Conservation (phyloP, 2,797 vertebrate species). For the Gallirallus australis region DNA sequence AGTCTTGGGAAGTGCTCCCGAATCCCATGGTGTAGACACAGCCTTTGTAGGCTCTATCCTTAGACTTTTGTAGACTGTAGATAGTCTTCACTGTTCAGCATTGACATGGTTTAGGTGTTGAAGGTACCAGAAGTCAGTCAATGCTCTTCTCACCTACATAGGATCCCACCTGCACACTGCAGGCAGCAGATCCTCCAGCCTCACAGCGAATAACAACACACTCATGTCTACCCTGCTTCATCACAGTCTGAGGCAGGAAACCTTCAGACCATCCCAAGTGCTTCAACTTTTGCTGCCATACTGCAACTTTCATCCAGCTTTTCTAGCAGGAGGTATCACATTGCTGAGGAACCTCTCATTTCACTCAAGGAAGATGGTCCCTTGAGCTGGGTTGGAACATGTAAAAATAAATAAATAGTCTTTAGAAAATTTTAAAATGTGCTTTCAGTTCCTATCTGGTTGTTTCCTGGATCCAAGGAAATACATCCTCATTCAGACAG, state of each 20-base stretch:
- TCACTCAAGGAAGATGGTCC: not conserved
- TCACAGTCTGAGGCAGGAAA: not conserved
- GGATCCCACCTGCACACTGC: not conserved
- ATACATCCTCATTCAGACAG: not conserved
- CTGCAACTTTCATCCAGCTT: not conserved
- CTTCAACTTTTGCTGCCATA: not conserved
- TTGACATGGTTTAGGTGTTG: not conserved
- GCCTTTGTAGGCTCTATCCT: not conserved
- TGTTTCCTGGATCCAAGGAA: not conserved
- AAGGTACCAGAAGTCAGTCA: not conserved
- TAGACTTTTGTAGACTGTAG: not conserved
- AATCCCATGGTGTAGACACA: not conserved
- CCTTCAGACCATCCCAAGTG: not conserved
- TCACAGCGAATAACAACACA: not conserved
- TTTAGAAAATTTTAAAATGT: not conserved
- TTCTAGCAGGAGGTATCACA: not conserved
- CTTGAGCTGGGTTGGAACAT: not conserved
- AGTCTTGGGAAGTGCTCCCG: not conserved
- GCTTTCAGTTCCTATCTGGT: not conserved
- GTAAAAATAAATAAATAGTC: not conserved
- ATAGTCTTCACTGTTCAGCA: not conserved
- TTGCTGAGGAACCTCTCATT: not conserved
- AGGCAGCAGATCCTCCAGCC: not conserved
- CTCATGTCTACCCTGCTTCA: not conserved
- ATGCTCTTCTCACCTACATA: not conserved